Conservation (phyloP, 2,797 vertebrate genomes). For the Macropus fuliginosus region DNA sequence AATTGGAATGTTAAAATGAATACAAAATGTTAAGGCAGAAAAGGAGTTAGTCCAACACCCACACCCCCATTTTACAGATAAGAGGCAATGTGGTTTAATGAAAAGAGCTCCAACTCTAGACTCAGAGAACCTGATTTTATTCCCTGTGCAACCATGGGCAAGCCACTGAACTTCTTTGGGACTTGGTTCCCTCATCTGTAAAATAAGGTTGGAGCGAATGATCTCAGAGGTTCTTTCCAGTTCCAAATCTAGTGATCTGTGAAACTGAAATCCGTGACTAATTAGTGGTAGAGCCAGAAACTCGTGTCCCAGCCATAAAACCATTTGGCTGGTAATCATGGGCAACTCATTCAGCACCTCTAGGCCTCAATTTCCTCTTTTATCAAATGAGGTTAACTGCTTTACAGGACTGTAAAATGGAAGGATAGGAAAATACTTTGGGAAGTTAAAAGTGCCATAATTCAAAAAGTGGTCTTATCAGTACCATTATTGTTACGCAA, state of each 20-base stretch:
- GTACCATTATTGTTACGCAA: not conserved
- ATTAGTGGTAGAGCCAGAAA: not conserved
- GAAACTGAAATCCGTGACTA: not conserved
- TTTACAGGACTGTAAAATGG: not conserved
- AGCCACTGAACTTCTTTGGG: not conserved
- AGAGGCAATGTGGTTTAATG: not conserved
- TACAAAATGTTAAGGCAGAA: not conserved
- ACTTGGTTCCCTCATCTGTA: not conserved
- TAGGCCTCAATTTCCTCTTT: constrained; percentile 45
- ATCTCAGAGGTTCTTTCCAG: not conserved
- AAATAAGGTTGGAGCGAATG: not conserved
- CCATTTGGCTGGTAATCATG: not conserved
- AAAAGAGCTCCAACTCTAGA: not conserved
- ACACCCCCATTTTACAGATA: not conserved
- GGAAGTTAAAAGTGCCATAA: not conserved
- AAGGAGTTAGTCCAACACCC: not conserved
- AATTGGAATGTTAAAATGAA: not conserved
- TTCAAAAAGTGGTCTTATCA: not conserved
- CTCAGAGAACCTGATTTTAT: not conserved
- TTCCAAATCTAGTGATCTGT: not conserved
- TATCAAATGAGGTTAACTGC: not conserved
- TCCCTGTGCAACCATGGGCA: not conserved
- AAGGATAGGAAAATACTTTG: not conserved
- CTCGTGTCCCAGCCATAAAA: not conserved
- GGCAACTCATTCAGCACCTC: not conserved